Evolutionary conservation across 2,888 invertebrate genomes (phyloP).

Genomic region (Eurytoma californica): DNA sequence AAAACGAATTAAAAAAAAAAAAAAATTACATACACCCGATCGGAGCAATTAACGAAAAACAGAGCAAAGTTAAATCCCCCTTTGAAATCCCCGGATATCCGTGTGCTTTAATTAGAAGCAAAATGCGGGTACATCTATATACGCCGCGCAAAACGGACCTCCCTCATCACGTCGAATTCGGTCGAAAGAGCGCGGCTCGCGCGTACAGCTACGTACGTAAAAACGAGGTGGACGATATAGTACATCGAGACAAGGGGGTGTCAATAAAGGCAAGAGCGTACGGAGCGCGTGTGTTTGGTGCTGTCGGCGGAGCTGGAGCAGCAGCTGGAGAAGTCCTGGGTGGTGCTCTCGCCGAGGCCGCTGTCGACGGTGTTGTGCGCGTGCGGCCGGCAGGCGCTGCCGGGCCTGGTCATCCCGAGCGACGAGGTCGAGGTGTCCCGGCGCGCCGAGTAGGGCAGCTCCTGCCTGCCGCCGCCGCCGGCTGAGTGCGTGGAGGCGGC

Average conservation of each 20-base stretch:
- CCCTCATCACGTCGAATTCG: too few relatives aligned
- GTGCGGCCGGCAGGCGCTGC: conserved; percentile 44
- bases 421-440: conserved; percentile 62
- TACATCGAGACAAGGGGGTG: conserved; percentile 3
- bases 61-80: too few relatives aligned
- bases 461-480: conserved; percentile 23
- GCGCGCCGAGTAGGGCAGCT: conserved; percentile 60
- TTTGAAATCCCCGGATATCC: too few relatives aligned
- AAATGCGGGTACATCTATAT: too few relatives aligned
- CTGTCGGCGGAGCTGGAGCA: conserved; percentile 74
- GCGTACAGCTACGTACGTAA: not conserved
- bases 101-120: too few relatives aligned
- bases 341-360: conserved; percentile 73
- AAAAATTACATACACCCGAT: too few relatives aligned
- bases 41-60: too few relatives aligned
- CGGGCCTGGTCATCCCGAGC: conserved; percentile 29
- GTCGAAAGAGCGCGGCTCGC: too few relatives aligned
- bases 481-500: not conserved
- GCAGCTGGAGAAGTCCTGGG: conserved; percentile 74
- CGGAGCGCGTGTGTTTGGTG: conserved; percentile 70
- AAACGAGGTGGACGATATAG: not conserved
- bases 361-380: conserved; percentile 67
- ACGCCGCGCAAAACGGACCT: too few relatives aligned
- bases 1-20: too few relatives aligned
- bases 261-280: conserved; percentile 62